Percentiles rank a stretch among this genome's conserved stretches.
These are phyloP conservation scores for Lottia scabra DNA, from an alignment of 2,888 invertebrate genomes.

Conservation along the genomic window DNA sequence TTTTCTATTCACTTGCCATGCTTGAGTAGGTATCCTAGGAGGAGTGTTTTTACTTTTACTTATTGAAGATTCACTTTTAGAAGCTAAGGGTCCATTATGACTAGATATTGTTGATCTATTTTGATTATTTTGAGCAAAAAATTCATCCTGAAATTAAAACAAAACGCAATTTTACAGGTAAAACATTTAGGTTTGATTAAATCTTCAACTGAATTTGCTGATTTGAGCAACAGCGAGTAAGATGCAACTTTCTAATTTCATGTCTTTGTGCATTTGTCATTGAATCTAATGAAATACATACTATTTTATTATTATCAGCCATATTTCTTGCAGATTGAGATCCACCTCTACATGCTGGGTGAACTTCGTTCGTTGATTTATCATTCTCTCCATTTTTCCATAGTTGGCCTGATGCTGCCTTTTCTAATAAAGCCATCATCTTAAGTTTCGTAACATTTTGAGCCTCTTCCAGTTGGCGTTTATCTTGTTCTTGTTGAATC, in stretches of 20 bases:
- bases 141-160: constrained; percentile 36
- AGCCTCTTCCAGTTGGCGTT: constrained; percentile 46
- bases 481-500: constrained; percentile 48
- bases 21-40: constrained; percentile 47
- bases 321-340: neutral
- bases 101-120: neutral
- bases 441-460: constrained; percentile 59
- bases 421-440: constrained; percentile 63
- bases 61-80: constrained; percentile 18
- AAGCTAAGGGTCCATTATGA: constrained; percentile 12
- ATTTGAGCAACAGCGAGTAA: too few relatives aligned
- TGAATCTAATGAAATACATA: neutral
- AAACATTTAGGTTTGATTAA: too few relatives aligned
- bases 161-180: too few relatives aligned
- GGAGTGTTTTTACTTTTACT: neutral
- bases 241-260: too few relatives aligned
- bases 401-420: constrained; percentile 58
- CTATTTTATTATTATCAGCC: constrained; percentile 19
- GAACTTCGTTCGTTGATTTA: neutral
- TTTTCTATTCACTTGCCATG: constrained; percentile 58
- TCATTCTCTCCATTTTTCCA: constrained; percentile 17
- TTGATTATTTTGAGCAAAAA: constrained; percentile 37
- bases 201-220: too few relatives aligned
- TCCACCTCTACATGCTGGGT: neutral
- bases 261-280: too few relatives aligned